A percentile compares a stretch with the other conserved stretches of the same genome.
These are phyloP conservation scores for Drosophila micromelanica DNA, from an alignment of 1,140 invertebrate genomes.

Conservation along the genomic window DNA sequence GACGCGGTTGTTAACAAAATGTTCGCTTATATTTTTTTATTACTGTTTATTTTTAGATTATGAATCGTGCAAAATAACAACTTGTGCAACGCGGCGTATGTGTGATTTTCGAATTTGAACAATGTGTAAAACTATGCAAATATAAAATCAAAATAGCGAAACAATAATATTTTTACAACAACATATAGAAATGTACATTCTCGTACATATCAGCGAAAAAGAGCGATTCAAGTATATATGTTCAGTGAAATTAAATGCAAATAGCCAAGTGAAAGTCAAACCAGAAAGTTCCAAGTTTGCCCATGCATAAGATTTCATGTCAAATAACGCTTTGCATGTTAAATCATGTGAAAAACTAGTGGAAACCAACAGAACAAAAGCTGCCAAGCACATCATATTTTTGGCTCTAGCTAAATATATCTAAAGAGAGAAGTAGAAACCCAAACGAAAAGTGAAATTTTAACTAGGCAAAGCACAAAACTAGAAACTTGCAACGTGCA, in stretches of 20 bases:
- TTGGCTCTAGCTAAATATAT: slow-evolving; percentile 7
- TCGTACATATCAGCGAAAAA: not conserved
- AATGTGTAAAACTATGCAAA: slow-evolving; percentile 8
- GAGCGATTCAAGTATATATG: not conserved
- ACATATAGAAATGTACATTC: not conserved
- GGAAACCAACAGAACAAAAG: slow-evolving; percentile 4
- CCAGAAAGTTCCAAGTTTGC: slow-evolving; percentile 14
- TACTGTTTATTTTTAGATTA: slow-evolving; percentile 39
- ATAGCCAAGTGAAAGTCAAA: slow-evolving; percentile 13
- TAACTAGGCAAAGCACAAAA: slow-evolving; percentile 30
- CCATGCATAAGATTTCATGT: slow-evolving; percentile 26
- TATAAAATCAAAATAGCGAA: slow-evolving; percentile 2
- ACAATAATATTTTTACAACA: slow-evolving; percentile 1
- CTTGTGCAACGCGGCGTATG: slow-evolving; percentile 18
- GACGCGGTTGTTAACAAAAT: slow-evolving; percentile 18
- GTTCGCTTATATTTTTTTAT: slow-evolving; percentile 11
- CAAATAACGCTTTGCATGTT: slow-evolving; percentile 53
- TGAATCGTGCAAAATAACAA: slow-evolving; percentile 31
- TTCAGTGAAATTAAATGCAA: not conserved
- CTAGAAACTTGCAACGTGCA: slow-evolving; percentile 11
- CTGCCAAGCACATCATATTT: slow-evolving; percentile 24
- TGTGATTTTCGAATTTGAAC: slow-evolving; percentile 4
- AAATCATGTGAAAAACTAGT: slow-evolving; percentile 61
- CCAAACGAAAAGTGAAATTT: slow-evolving; percentile 27
- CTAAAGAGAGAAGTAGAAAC: slow-evolving; percentile 1